Evolutionary conservation across 2,113 vertebrate genomes (phyloP).

Genomic region (Nesoenas mayeri): DNA sequence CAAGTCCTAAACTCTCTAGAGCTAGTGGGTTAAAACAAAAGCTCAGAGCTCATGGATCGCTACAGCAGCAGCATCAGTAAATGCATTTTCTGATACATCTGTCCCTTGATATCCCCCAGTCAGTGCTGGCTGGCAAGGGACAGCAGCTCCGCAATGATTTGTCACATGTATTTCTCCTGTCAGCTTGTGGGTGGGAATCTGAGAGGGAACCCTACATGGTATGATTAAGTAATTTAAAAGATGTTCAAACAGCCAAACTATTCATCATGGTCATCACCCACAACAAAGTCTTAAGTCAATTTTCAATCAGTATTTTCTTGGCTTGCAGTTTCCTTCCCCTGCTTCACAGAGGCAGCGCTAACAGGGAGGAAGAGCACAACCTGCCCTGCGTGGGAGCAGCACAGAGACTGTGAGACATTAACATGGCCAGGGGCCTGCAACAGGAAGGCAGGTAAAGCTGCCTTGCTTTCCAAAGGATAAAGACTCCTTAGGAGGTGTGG

Average conservation of each 20-base stretch:
- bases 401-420: no score
- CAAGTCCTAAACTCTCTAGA: background rate
- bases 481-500: background rate
- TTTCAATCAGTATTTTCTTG: background rate
- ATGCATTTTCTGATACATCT: background rate
- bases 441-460: background rate
- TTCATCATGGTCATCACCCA: background rate
- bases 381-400: background rate
- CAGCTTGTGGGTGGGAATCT: background rate
- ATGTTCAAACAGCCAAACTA: background rate
- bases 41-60: background rate
- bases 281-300: background rate
- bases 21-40: background rate
- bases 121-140: accelerated
- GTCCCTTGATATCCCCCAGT: background rate
- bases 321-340: background rate
- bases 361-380: background rate
- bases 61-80: background rate
- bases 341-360: background rate
- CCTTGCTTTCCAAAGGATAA: background rate
- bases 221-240: background rate
- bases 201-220: accelerated
- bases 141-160: background rate
- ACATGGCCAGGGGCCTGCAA: background rate
- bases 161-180: background rate